Percentiles rank a stretch among this genome's conserved stretches.
phyloP scores from a whole-genome alignment of 2,797 vertebrate genomes.

The Malurus splendens region DNA sequence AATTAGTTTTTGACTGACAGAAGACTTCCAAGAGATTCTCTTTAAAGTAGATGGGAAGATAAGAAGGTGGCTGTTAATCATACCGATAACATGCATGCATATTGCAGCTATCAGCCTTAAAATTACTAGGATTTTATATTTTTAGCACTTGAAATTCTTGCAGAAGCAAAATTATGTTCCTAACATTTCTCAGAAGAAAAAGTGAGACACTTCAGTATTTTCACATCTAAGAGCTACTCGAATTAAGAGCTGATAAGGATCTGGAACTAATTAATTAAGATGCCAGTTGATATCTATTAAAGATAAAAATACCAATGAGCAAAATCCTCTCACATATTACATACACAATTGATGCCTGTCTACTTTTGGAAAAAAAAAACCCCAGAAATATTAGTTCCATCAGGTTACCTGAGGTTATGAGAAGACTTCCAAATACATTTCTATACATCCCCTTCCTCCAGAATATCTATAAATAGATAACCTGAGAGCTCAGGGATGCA shows the following conservation, averaged over 20 bases:
- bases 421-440: neutral
- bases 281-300: neutral
- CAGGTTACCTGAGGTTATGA: neutral
- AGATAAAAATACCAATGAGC: conserved; percentile 27
- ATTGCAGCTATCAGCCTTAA: neutral
- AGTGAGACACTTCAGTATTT: neutral
- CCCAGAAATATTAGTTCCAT: neutral
- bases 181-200: neutral
- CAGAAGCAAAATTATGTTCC: neutral
- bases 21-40: neutral
- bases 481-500: neutral
- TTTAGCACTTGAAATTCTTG: conserved; percentile 17
- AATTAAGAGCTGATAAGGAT: neutral
- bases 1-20: conserved; percentile 9
- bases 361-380: neutral
- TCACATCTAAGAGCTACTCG: neutral
- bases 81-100: neutral
- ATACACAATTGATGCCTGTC: neutral
- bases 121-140: neutral
- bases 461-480: neutral
- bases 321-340: neutral
- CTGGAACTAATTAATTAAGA: neutral
- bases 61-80: conserved; percentile 4
- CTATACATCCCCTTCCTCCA: accelerated
- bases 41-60: neutral